Evolutionary conservation across 2,113 vertebrate genomes (phyloP).

Genomic region (Choloepus hoffmanni): DNA sequence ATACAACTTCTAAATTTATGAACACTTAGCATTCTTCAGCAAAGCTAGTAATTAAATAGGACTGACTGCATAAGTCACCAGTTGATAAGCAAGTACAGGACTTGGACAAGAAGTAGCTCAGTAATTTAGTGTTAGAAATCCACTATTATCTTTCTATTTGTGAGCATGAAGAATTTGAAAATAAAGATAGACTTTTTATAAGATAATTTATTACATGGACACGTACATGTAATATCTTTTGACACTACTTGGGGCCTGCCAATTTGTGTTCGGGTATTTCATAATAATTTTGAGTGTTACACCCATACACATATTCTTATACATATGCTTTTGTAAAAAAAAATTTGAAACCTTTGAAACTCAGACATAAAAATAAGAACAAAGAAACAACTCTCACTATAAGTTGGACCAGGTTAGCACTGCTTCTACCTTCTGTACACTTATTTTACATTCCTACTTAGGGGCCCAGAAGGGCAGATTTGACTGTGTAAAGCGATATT

Average conservation of each 20-base stretch:
- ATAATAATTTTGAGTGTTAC: background rate
- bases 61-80: slow-evolving; percentile 57
- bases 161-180: slow-evolving; percentile 36
- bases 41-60: slow-evolving; percentile 62
- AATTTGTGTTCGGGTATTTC: background rate
- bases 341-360: slow-evolving; percentile 52
- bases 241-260: background rate
- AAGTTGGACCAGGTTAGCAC: background rate
- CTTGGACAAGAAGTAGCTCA: background rate
- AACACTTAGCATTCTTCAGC: slow-evolving; percentile 42
- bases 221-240: background rate
- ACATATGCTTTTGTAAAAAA: slow-evolving; percentile 18
- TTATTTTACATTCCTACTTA: background rate
- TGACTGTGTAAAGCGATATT: background rate
- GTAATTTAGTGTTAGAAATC: slow-evolving; percentile 7
- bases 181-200: slow-evolving; percentile 9
- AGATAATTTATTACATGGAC: slow-evolving; percentile 17
- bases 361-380: slow-evolving; percentile 28
- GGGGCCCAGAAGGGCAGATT: background rate
- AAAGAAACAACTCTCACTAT: background rate
- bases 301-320: background rate
- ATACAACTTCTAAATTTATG: slow-evolving; percentile 54
- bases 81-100: slow-evolving; percentile 22
- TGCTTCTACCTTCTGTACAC: background rate
- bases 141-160: slow-evolving; percentile 34